These are phyloP conservation scores for Halichoeres trimaculatus DNA, from an alignment of 2,113 vertebrate genomes.

Conservation along the genomic window DNA sequence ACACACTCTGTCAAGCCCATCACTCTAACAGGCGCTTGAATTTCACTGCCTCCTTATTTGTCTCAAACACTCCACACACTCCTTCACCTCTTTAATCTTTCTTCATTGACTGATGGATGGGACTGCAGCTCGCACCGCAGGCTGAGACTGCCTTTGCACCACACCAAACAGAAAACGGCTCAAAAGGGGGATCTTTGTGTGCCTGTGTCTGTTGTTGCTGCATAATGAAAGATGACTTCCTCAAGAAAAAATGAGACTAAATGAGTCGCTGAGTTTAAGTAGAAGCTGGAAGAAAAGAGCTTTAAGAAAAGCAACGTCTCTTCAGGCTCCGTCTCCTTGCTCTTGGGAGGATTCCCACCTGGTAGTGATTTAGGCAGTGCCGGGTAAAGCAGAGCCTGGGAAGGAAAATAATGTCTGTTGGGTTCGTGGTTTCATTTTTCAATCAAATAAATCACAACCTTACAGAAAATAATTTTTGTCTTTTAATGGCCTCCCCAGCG, in stretches of 20 bases:
- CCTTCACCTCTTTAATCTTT: constrained; percentile 44
- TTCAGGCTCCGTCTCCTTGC: constrained; percentile 39
- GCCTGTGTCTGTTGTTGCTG: constrained; percentile 14
- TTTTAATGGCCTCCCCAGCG: constrained; percentile 78
- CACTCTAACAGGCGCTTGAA: constrained; percentile 33
- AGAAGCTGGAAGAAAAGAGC: constrained; percentile 43
- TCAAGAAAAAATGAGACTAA: constrained; percentile 2
- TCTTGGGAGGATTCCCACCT: constrained; percentile 77
- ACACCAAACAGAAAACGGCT: constrained; percentile 11
- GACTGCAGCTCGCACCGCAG: constrained; percentile 17
- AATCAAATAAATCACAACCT: constrained; percentile 85
- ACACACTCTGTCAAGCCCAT: constrained; percentile 35
- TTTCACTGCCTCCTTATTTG: constrained; percentile 48
- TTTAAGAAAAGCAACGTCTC: constrained; percentile 26
- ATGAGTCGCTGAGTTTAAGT: neutral
- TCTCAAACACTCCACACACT: constrained; percentile 20
- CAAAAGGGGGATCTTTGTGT: constrained; percentile 7
- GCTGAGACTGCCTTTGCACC: neutral
- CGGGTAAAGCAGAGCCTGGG: constrained; percentile 68
- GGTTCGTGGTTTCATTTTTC: constrained; percentile 84
- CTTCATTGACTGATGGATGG: constrained; percentile 35
- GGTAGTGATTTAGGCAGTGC: constrained; percentile 75
- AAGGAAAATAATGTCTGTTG: constrained; percentile 78
- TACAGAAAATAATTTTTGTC: constrained; percentile 83
- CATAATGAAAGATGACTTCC: constrained; percentile 11